Base-by-base conservation (phyloP, 30 jellyfish, hydroid and myxozoan species). In the Pseudorhiza aurosa region DNA sequence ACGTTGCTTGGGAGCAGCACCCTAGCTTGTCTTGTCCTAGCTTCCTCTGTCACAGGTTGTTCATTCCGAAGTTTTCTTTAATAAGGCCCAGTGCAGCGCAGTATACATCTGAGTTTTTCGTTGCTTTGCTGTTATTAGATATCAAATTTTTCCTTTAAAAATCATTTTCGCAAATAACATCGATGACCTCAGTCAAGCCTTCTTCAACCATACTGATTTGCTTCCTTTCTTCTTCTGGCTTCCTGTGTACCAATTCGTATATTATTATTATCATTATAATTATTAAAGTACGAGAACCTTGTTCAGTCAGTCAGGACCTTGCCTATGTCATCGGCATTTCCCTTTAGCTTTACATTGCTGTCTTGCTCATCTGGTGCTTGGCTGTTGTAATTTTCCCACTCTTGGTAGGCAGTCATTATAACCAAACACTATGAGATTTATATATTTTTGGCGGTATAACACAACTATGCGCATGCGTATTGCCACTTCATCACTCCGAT, bases 391-490 rank as follows among this genome's bases (percentile, higher is more conserved):
- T 50, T 50, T 50, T 50, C 65, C 65, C 9, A 50, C 9, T 50
- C 65, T n/a, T 50, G 25, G 65, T 5, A 7, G 50, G 12, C 12
- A 12, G 50, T 5, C 10, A 5, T 39, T 39, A 7, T 7, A 39
- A 5, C 50, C 10, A 39, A 39, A 39, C 12, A 12, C 50, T 5
- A 12, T 12, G 10, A 39, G 50, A 49, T 49, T 56, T 56, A 56
- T 56, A 63, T 25, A 32, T 63, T 30, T 63, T 63, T 55, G 77
- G 56, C 25, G 77, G 77, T 8, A 63, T 22, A 63, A 32, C 57
- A 63, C 77, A 63, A 32, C 30, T 30, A 19, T 63, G 8, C 77
- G 77, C 77, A 63, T 63, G 77, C 77, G 77, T 25, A 63, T 63
- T 63, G 77, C 30, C 26, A 1, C 25, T 58, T 58, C n/a, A 36